These are phyloP conservation scores for Pipistrellus pygmaeus DNA, from an alignment of 2,797 vertebrate species.

Conservation along the genomic window DNA sequence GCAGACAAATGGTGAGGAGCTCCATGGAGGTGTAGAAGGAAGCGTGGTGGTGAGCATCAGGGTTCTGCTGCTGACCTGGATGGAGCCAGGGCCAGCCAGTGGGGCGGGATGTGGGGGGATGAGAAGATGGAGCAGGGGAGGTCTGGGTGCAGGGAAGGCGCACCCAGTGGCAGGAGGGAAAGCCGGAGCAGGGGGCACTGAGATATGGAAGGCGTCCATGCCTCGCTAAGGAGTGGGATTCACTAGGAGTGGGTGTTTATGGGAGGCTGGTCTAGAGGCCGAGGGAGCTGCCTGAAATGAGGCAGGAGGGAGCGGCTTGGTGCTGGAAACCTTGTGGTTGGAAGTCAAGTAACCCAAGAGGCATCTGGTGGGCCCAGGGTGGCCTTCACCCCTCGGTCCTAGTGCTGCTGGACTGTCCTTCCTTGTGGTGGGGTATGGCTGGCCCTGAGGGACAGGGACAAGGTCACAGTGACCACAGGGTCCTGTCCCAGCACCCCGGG, in stretches of 20 bases:
- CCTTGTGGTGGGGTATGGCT: accelerated
- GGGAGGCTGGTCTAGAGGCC: neutral
- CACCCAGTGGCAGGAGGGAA: too few species aligned
- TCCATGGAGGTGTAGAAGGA: accelerated
- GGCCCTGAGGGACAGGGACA: accelerated
- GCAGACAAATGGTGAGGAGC: neutral
- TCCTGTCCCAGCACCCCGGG: neutral
- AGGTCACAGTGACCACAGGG: accelerated
- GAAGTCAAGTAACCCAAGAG: neutral
- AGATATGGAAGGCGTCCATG: accelerated
- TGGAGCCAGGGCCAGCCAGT: too few species aligned
- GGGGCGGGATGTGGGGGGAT: too few species aligned
- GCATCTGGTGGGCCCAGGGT: neutral
- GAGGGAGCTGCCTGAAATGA: neutral
- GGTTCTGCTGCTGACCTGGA: neutral
- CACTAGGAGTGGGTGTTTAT: neutral
- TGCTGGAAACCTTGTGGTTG: accelerated
- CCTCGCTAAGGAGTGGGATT: neutral
- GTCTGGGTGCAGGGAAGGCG: neutral
- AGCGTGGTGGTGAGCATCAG: too few species aligned
- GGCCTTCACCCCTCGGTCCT: accelerated
- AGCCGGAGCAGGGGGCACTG: neutral
- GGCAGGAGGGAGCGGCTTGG: too few species aligned
- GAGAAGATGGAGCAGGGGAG: accelerated
- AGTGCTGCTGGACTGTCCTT: neutral